phyloP scores from a whole-genome alignment of 2,113 vertebrate genomes.

The Dendropsophus ebraccatus region DNA sequence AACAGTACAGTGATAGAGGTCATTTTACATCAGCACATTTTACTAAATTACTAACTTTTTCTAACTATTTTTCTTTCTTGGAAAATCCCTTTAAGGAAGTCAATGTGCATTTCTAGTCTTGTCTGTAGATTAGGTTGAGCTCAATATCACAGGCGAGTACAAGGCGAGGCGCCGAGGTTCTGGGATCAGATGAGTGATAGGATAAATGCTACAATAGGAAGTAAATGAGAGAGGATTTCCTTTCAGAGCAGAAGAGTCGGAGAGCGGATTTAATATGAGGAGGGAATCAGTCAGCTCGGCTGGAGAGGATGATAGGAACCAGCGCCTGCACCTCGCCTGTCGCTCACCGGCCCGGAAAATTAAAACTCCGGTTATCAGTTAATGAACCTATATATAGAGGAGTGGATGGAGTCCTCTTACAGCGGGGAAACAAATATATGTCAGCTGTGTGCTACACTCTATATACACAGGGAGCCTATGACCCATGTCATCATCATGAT shows the following conservation, averaged over 20 bases:
- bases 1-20: too few relatives aligned
- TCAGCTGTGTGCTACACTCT: background rate
- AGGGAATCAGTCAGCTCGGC: background rate
- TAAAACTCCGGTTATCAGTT: conserved; percentile 9
- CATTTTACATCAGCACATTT: too few relatives aligned
- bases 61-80: too few relatives aligned
- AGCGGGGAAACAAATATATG: background rate
- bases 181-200: background rate
- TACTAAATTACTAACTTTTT: too few relatives aligned
- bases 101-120: background rate
- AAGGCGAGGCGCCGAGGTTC: background rate
- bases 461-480: too few relatives aligned
- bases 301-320: background rate
- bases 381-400: background rate
- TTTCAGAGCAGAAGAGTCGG: background rate
- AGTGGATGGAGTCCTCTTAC: background rate
- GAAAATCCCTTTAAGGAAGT: too few relatives aligned
- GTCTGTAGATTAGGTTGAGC: background rate
- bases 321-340: background rate
- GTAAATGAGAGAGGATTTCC: conserved; percentile 8
- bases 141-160: background rate
- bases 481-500: too few relatives aligned
- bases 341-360: conserved; percentile 3
- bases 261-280: background rate
- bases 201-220: background rate